A percentile compares a stretch with the other conserved stretches of the same genome.
phyloP scores from a whole-genome alignment of 2,797 vertebrate genomes.

The Aphelocoma californica region DNA sequence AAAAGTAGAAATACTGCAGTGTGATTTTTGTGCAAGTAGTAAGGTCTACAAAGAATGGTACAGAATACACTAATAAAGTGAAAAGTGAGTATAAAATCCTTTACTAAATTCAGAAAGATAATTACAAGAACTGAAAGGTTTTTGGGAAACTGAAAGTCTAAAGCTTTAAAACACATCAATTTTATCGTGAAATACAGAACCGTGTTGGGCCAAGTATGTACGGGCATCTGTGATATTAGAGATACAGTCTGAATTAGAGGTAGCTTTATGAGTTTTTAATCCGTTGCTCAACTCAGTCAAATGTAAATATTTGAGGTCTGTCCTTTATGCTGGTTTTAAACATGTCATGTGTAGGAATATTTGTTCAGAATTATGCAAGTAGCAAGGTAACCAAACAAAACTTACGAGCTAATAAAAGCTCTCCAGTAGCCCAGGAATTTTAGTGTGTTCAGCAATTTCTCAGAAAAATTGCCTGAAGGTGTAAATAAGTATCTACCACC shows the following conservation, averaged over 20 bases:
- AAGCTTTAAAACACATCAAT: neutral
- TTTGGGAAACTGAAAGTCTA: constrained; percentile 16
- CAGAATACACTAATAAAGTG: constrained; percentile 2
- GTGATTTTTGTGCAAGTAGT: neutral
- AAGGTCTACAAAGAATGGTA: neutral
- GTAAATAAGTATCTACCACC: neutral
- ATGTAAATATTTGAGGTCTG: constrained; percentile 55
- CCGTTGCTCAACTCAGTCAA: constrained; percentile 52
- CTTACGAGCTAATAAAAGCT: constrained; percentile 39
- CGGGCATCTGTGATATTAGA: constrained; percentile 16
- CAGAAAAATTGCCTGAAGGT: neutral
- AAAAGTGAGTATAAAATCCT: neutral
- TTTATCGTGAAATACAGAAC: constrained; percentile 54
- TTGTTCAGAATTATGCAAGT: constrained; percentile 39
- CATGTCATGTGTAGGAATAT: constrained; percentile 15
- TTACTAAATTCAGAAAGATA: constrained; percentile 8
- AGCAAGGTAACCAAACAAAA: constrained; percentile 43
- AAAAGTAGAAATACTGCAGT: neutral
- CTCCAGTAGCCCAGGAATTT: constrained; percentile 36
- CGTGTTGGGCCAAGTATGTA: constrained; percentile 19
- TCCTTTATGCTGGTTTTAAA: constrained; percentile 70
- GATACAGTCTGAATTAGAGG: constrained; percentile 55
- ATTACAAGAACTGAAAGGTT: neutral
- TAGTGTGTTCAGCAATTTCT: constrained; percentile 13
- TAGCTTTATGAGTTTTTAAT: constrained; percentile 58